Percentiles rank a stretch among this genome's conserved stretches.
Evolutionary conservation across 2,113 vertebrate genomes (phyloP).

Genomic region (Nycticryphes semicollaris): DNA sequence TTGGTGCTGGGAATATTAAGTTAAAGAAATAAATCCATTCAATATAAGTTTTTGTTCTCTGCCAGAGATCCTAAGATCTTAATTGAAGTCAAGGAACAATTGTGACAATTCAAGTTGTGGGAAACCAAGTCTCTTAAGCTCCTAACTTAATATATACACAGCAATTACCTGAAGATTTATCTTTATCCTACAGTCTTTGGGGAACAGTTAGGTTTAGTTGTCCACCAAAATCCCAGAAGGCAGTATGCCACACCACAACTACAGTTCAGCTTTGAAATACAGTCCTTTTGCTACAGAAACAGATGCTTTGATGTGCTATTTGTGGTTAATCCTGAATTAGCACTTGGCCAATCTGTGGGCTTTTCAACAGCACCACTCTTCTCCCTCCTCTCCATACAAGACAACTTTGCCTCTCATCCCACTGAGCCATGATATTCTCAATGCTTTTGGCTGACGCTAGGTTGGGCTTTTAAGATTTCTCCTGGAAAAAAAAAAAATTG

Average conservation of each 20-base stretch:
- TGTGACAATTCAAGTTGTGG: not conserved
- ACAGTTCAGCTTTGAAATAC: not conserved
- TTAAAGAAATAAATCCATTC: not conserved
- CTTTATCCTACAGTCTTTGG: not conserved
- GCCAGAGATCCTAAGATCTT: not conserved
- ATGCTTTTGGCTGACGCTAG: not conserved
- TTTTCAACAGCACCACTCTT: not conserved
- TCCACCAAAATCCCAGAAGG: not conserved
- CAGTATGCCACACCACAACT: not conserved
- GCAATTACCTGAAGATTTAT: not conserved
- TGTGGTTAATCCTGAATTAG: not conserved
- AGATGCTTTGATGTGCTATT: not conserved
- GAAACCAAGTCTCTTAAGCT: not conserved
- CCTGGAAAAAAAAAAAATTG: not conserved
- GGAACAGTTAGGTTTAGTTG: not conserved
- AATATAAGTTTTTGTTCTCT: not conserved
- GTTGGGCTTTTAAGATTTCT: not conserved
- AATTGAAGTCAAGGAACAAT: not conserved
- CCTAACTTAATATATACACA: not conserved
- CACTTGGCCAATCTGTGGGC: not conserved
- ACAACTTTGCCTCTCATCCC: not conserved
- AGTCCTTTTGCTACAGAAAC: not conserved
- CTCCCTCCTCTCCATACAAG: not conserved
- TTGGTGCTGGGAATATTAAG: not conserved
- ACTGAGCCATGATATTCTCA: not conserved